Conservation (phyloP, 2,888 invertebrate genomes). For the Dryobotodes eremita region DNA sequence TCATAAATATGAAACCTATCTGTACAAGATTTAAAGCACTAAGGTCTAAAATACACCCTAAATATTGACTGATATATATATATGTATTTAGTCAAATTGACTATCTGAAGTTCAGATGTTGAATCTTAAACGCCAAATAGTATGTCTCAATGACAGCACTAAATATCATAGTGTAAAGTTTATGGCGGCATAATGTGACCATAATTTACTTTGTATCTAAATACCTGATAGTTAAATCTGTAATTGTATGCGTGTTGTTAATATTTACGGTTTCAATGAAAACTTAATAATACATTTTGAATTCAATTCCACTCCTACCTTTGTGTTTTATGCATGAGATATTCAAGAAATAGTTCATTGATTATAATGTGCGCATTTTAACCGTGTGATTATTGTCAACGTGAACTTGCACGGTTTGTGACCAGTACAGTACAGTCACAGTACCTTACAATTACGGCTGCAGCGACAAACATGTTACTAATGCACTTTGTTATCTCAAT, state of each 20-base stretch:
- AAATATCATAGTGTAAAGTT: constrained; percentile 30
- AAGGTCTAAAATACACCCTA: neutral
- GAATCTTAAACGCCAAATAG: constrained; percentile 17
- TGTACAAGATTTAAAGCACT: neutral
- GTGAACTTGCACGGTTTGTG: constrained; percentile 60
- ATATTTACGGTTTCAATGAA: constrained; percentile 48
- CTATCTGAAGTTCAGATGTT: neutral
- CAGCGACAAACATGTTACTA: constrained; percentile 45
- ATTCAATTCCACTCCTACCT: constrained; percentile 52
- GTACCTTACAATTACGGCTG: constrained; percentile 48
- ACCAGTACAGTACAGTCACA: constrained; percentile 32
- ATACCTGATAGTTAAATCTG: constrained; percentile 41
- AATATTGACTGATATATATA: constrained; percentile 2
- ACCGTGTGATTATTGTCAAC: constrained; percentile 63
- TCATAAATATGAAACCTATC: neutral
- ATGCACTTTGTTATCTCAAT: constrained; percentile 62
- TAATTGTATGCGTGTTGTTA: constrained; percentile 28
- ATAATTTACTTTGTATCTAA: constrained; percentile 34
- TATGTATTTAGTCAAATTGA: neutral
- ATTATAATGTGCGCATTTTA: constrained; percentile 60
- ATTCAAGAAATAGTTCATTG: constrained; percentile 63
- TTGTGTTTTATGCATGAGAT: constrained; percentile 62
- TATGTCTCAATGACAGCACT: neutral
- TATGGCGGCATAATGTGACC: constrained; percentile 36
- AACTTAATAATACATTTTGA: constrained; percentile 49